Evolutionary conservation across 1,140 invertebrate genomes (phyloP).

Genomic region (Cardiocondyla obscurior): DNA sequence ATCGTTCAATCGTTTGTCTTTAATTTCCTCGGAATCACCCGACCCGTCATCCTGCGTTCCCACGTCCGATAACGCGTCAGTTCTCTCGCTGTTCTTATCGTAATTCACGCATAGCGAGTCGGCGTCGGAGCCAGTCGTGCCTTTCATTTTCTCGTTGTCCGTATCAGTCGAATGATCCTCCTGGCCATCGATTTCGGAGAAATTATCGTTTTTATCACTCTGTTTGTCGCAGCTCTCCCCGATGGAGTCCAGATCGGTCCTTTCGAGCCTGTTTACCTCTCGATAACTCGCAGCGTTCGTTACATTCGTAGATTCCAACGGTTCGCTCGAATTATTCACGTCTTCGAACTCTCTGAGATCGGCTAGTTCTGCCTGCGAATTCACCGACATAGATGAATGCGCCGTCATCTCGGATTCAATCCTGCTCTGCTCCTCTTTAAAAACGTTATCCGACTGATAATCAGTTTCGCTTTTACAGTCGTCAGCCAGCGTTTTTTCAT

Average conservation of each 20-base stretch:
- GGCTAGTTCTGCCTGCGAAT: constrained; percentile 16
- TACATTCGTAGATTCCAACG: not conserved
- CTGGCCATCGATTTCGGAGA: constrained; percentile 58
- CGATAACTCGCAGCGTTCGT: not conserved
- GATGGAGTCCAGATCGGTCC: constrained; percentile 25
- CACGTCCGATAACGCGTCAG: constrained; percentile 35
- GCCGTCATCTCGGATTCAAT: constrained; percentile 7
- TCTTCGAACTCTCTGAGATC: constrained; percentile 15
- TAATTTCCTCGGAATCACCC: constrained; percentile 44
- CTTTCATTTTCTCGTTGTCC: constrained; percentile 50
- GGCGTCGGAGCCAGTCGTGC: constrained; percentile 27
- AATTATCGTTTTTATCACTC: constrained; percentile 58
- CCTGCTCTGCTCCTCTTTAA: constrained; percentile 6
- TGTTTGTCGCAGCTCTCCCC: constrained; percentile 52
- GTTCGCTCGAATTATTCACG: constrained; percentile 10
- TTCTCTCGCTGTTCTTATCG: constrained; percentile 43
- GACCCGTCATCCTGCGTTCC: constrained; percentile 55
- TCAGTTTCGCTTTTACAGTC: constrained; percentile 36
- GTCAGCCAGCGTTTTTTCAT: not conserved
- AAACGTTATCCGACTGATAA: constrained; percentile 3
- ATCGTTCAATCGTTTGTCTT: constrained; percentile 41
- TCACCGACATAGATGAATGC: constrained; percentile 27
- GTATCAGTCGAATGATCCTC: constrained; percentile 51
- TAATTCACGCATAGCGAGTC: constrained; percentile 56
- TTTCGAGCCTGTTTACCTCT: constrained; percentile 39